A percentile compares a stretch with the other conserved stretches of the same genome.
Evolutionary conservation across 2,797 vertebrate species (phyloP).

Genomic region (Cryptoprocta ferox): DNA sequence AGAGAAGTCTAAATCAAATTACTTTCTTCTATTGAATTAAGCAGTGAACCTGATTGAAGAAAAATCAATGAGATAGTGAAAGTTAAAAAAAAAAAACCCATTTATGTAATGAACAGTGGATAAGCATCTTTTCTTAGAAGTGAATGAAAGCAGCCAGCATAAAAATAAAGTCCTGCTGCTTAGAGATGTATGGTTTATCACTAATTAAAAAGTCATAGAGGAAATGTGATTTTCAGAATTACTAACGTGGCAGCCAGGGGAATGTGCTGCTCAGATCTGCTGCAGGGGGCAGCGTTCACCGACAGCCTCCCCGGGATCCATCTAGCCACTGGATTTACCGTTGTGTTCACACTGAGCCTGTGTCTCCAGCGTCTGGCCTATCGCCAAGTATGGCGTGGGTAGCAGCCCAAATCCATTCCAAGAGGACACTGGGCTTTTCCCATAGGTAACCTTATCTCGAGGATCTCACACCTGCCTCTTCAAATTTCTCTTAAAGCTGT

Average conservation of each 20-base stretch:
- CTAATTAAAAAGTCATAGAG: neutral
- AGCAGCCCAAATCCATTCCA: neutral
- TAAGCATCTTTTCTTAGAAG: slow-evolving; percentile 25
- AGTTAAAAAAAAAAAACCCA: neutral
- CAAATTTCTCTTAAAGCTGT: neutral
- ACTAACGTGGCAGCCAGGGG: neutral
- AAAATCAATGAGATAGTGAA: neutral
- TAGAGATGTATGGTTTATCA: neutral
- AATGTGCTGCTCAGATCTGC: neutral
- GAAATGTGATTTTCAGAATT: neutral
- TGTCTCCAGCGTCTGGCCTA: accelerated
- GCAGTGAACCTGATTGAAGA: slow-evolving; percentile 6
- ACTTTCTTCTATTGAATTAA: slow-evolving; percentile 31
- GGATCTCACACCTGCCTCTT: neutral
- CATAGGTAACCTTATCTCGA: neutral
- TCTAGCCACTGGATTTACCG: no score
- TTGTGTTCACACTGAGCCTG: neutral
- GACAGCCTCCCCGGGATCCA: no score
- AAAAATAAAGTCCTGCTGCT: neutral
- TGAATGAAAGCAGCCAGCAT: neutral
- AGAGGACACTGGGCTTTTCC: neutral
- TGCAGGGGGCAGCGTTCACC: accelerated
- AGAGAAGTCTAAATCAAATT: slow-evolving; percentile 8
- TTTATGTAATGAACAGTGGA: neutral
- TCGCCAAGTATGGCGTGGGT: neutral